phyloP scores from a whole-genome alignment of 2,797 vertebrate genomes.

The Peromyscus melanophrys region DNA sequence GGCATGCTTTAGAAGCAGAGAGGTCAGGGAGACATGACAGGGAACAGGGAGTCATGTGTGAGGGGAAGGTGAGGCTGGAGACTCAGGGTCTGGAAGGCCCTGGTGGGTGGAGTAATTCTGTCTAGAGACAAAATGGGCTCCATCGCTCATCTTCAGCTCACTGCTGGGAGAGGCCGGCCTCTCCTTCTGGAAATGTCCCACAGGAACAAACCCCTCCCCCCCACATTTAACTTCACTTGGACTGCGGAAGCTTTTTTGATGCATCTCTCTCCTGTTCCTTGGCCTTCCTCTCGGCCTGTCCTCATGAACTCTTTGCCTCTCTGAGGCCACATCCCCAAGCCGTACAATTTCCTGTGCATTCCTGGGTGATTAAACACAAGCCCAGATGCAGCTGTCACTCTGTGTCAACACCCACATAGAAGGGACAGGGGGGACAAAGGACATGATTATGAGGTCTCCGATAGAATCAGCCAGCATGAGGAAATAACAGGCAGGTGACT shows the following conservation, averaged over 20 bases:
- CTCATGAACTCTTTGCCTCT: neutral
- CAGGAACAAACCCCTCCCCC: neutral
- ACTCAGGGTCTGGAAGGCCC: neutral
- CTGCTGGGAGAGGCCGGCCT: neutral
- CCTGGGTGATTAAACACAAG: neutral
- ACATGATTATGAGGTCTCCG: accelerated
- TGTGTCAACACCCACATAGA: neutral
- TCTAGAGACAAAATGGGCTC: accelerated
- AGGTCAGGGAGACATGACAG: neutral
- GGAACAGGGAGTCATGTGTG: neutral
- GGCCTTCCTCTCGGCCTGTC: neutral
- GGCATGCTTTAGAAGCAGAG: neutral
- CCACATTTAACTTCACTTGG: neutral
- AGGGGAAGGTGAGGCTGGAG: neutral
- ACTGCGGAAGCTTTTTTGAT: neutral
- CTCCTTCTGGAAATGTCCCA: neutral
- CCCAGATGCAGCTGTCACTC: neutral
- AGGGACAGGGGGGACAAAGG: neutral
- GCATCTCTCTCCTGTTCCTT: neutral
- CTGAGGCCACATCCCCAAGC: neutral
- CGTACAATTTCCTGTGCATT: slow-evolving; percentile 9
- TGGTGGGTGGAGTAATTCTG: neutral
- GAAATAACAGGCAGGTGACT: neutral
- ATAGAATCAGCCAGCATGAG: accelerated
- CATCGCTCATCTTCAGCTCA: neutral